phyloP scores from a whole-genome alignment of 2,797 vertebrate genomes.

The Emydoidea blandingii region DNA sequence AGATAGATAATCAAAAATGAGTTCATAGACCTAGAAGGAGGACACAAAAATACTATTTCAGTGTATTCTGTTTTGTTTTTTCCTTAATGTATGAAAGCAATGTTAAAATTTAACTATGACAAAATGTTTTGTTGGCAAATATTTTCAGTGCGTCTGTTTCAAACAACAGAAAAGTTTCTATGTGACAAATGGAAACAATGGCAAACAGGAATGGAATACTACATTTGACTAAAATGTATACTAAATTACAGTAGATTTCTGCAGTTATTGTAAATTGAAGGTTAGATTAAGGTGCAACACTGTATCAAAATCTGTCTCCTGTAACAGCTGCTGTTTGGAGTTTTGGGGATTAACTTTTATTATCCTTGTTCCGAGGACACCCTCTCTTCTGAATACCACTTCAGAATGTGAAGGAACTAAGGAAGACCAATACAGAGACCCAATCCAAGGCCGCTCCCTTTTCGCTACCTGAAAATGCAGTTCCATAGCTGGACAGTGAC shows the following conservation, averaged over 20 bases:
- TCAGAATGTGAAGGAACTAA: not conserved
- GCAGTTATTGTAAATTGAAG: not conserved
- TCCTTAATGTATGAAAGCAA: not conserved
- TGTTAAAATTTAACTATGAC: not conserved
- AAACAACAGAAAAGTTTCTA: not conserved
- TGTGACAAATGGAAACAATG: not conserved
- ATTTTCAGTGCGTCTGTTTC: not conserved
- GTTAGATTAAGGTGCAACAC: not conserved
- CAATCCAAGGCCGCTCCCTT: not conserved
- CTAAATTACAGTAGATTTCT: not conserved
- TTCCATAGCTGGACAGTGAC: not conserved
- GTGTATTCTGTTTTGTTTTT: not conserved
- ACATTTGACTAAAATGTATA: not conserved
- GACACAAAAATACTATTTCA: slow-evolving; percentile 21
- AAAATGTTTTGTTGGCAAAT: not conserved
- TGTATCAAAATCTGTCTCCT: not conserved
- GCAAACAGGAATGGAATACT: not conserved
- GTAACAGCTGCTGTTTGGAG: not conserved
- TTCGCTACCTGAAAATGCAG: not conserved
- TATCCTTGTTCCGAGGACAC: not conserved
- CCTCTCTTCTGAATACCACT: not conserved
- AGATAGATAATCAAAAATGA: slow-evolving; percentile 97
- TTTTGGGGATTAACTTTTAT: not conserved
- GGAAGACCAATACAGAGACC: not conserved
- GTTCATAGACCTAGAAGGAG: slow-evolving; percentile 93